Evolutionary conservation across 2,113 vertebrate genomes (phyloP).

Genomic region (Melanerpes formicivorus): DNA sequence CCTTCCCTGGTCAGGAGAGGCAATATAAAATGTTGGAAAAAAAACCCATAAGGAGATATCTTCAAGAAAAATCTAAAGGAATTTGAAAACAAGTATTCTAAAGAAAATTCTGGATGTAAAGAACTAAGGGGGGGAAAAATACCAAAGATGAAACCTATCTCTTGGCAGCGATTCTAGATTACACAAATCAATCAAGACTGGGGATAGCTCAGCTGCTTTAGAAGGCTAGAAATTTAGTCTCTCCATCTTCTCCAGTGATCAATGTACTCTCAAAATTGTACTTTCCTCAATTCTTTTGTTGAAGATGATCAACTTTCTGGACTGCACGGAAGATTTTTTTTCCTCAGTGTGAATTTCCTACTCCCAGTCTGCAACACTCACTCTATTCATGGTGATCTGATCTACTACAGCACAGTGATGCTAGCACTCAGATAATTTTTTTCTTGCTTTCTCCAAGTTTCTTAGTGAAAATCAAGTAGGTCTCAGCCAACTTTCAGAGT

Average conservation of each 20-base stretch:
- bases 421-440: background rate
- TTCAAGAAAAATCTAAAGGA: background rate
- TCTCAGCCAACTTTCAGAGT: background rate
- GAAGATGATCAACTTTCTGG: conserved; percentile 7
- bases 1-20: background rate
- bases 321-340: background rate
- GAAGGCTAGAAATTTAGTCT: background rate
- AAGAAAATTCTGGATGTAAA: background rate
- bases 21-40: background rate
- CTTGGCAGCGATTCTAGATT: background rate
- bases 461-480: background rate
- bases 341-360: background rate
- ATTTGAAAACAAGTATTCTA: background rate
- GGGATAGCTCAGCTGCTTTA: background rate
- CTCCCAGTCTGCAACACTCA: background rate
- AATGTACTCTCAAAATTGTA: background rate
- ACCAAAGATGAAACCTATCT: background rate
- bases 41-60: background rate
- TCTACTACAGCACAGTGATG: background rate
- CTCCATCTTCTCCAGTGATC: background rate
- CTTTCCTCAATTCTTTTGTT: background rate
- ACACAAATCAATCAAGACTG: background rate
- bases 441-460: background rate
- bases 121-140: background rate
- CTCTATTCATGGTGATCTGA: background rate